Evolutionary conservation across 2,888 invertebrate species (phyloP).

Genomic region (Troides oblongomaculatus): DNA sequence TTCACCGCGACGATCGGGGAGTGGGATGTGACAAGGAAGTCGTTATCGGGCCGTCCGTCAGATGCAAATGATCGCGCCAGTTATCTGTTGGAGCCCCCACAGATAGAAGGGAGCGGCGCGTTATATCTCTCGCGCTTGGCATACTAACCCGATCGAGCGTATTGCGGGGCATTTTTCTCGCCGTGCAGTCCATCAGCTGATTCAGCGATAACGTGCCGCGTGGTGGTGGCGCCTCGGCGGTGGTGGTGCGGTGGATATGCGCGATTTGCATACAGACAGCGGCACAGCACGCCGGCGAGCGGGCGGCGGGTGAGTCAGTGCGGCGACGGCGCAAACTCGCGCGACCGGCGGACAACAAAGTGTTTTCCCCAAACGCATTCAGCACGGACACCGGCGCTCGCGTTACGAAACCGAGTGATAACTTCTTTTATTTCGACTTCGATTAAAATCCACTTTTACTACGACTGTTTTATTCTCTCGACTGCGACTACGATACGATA

Average conservation of each 20-base stretch:
- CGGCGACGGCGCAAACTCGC: slow-evolving; percentile 53
- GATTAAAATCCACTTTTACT: background rate
- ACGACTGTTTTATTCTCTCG: background rate
- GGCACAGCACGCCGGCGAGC: slow-evolving; percentile 48
- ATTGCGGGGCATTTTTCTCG: slow-evolving; percentile 55
- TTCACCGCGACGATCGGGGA: slow-evolving; percentile 53
- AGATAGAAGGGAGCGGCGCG: slow-evolving; percentile 50
- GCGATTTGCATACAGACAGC: slow-evolving; percentile 58
- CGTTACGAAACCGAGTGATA: slow-evolving; percentile 43
- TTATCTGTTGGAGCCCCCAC: slow-evolving; percentile 65
- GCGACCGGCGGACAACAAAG: slow-evolving; percentile 54
- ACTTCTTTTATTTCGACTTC: slow-evolving; percentile 27
- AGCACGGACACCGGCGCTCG: slow-evolving; percentile 51
- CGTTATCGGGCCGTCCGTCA: slow-evolving; percentile 66
- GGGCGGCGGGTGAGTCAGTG: slow-evolving; percentile 59
- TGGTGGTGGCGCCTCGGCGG: slow-evolving; percentile 43
- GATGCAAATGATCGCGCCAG: slow-evolving; percentile 70
- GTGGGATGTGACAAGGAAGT: slow-evolving; percentile 57
- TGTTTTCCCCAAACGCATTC: slow-evolving; percentile 57
- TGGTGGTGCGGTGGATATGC: slow-evolving; percentile 53
- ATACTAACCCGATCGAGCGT: slow-evolving; percentile 72
- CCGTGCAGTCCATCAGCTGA: slow-evolving; percentile 61
- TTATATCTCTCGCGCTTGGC: slow-evolving; percentile 55
- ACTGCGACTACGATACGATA: slow-evolving; percentile 7
- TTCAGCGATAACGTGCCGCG: slow-evolving; percentile 43